Evolutionary conservation across 2,888 invertebrate species (phyloP), one percentile per base, ranked within the genome.

Genomic region (Parelbella ahira): DNA sequence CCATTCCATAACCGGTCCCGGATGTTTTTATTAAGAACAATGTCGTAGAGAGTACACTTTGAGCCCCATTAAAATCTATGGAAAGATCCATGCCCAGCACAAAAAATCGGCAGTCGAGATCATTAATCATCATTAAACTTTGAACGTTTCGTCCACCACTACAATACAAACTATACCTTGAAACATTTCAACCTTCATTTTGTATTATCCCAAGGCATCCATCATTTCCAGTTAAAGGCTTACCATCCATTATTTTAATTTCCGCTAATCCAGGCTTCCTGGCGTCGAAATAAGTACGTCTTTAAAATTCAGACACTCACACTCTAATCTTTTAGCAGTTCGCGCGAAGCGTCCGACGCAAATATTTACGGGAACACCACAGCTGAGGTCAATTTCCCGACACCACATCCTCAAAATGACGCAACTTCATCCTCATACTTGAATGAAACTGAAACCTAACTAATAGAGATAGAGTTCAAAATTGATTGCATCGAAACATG

Each of bases 361-460:
- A 84, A 86, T 79, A 82, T 83, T 84, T 84, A 76, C 80, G 73
- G 71, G 72, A 66, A 68, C 73, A 66, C 68, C 67, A 69, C 77
- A 75, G 68, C 80, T 77, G 80, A 84, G 84, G 86, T 84, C 83
- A 84, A 82, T 84, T 83, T 84, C 71, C 67, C 60, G 45, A 42
- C 37, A 11, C 8, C 42, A 20, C 49, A 52, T 25, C 29, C 5
- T 43, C 20, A 56, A 66, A 77, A 75, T 44, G 52, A 37, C 58
- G 6, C 48, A 71, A 61, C 60, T 49, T 2, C 28, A 8, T 2
- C 7, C 8, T n/a, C 7, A 18, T 18, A 30, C 25, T 45, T 10
- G 10, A 2, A 11, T 34, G 2, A 63, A 56, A 57, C 37, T 30
- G 38, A 41, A 48, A 58, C 37, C 41, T 65, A 53, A 2, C 0